Percentiles rank a stretch among this genome's conserved stretches.
phyloP scores from a whole-genome alignment of 2,113 vertebrate species.

The Saccopteryx bilineata region DNA sequence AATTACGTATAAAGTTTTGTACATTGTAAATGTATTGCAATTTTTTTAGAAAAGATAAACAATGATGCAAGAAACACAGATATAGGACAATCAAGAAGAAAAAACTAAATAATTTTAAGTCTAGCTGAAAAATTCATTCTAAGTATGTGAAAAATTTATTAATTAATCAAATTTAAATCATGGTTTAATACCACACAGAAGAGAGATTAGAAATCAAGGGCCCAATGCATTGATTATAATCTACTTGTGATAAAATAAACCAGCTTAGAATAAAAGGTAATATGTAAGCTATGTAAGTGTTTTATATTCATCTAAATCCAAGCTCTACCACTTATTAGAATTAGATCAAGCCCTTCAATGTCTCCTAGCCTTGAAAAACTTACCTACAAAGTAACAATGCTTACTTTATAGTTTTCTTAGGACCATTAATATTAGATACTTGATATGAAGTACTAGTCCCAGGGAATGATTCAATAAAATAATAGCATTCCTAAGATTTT shows the following conservation, averaged over 20 bases:
- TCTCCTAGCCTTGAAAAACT: neutral
- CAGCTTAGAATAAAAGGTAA: neutral
- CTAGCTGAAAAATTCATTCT: neutral
- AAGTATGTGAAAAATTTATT: neutral
- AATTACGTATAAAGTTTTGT: neutral
- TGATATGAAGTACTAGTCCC: neutral
- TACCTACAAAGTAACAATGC: neutral
- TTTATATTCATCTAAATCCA: neutral
- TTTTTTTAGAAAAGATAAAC: neutral
- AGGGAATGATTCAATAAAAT: slow-evolving; percentile 5
- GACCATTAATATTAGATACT: neutral
- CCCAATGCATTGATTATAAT: neutral
- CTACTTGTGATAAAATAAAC: neutral
- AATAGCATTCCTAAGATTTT: neutral
- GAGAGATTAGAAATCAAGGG: neutral
- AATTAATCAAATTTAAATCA: neutral
- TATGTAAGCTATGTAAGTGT: neutral
- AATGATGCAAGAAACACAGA: neutral
- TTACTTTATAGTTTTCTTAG: neutral
- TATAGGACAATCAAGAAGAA: neutral
- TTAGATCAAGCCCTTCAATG: neutral
- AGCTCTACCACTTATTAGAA: neutral
- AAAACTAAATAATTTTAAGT: neutral
- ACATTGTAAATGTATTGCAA: neutral
- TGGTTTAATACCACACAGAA: neutral